Conservation (phyloP, 2,113 vertebrate genomes). For the Spermophilus dauricus region DNA sequence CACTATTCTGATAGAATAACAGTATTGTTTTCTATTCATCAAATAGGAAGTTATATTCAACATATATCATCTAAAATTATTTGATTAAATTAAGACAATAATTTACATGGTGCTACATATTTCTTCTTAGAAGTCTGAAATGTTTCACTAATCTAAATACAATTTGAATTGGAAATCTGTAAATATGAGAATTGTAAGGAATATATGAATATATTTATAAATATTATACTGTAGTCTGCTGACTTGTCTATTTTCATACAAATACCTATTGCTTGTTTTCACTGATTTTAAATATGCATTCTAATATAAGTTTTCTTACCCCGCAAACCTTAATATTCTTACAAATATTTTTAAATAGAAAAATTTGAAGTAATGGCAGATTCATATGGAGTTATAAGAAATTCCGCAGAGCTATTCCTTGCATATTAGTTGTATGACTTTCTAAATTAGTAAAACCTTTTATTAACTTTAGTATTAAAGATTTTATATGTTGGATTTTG, state of each 20-base stretch:
- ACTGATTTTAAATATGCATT: constrained; percentile 6
- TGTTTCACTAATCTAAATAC: constrained; percentile 18
- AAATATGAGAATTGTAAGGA: background rate
- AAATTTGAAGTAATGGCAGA: background rate
- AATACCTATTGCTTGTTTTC: background rate
- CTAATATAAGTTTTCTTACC: background rate
- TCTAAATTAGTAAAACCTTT: background rate
- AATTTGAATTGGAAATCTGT: background rate
- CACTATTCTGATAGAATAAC: background rate
- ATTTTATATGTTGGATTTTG: background rate
- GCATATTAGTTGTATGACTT: background rate
- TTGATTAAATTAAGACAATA: constrained; percentile 1
- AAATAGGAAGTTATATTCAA: background rate
- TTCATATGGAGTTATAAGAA: background rate
- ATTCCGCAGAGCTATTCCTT: background rate
- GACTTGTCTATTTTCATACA: background rate
- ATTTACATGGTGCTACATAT: background rate
- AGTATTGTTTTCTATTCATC: background rate
- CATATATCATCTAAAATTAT: background rate
- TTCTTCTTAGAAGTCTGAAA: background rate
- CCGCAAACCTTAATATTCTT: background rate
- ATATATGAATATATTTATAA: background rate
- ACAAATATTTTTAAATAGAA: background rate
- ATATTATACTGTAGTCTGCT: background rate
- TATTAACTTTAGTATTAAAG: background rate